Evolutionary conservation across 2,113 vertebrate species (phyloP).

Genomic region (Platichthys flesus): DNA sequence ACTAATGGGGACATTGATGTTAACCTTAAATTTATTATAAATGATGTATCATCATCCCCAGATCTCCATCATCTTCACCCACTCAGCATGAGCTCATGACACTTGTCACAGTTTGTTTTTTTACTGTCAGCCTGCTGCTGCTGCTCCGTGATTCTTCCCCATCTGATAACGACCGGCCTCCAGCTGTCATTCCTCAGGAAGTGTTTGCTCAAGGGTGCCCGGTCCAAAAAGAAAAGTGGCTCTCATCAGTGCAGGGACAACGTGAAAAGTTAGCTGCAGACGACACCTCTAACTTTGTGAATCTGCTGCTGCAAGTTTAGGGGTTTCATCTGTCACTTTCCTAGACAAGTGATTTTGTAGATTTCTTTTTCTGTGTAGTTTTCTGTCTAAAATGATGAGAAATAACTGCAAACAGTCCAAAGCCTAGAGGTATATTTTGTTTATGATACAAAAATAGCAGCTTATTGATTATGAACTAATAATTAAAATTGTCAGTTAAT

Average conservation of each 20-base stretch:
- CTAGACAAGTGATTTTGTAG: not conserved
- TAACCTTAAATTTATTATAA: not conserved
- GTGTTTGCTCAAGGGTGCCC: slow-evolving; percentile 63
- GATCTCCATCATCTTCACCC: not conserved
- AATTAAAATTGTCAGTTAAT: not conserved
- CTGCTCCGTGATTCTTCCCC: slow-evolving; percentile 68
- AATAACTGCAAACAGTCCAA: not conserved
- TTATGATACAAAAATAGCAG: not conserved
- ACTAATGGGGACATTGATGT: not conserved
- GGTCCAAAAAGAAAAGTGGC: slow-evolving; percentile 12
- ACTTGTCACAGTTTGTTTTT: slow-evolving; percentile 54
- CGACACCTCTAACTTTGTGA: not conserved
- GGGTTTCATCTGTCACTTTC: not conserved
- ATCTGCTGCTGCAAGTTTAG: not conserved
- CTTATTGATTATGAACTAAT: not conserved
- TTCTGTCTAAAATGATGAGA: not conserved
- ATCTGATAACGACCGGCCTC: slow-evolving; percentile 52
- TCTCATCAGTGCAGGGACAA: slow-evolving; percentile 31
- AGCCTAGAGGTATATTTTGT: not conserved
- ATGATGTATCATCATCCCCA: not conserved
- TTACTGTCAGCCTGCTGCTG: slow-evolving; percentile 15
- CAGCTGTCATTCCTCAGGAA: slow-evolving; percentile 54
- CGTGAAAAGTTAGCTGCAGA: slow-evolving; percentile 1
- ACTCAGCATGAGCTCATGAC: not conserved
- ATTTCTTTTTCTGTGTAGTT: not conserved